A percentile compares a stretch with the other conserved stretches of the same genome.
Conservation (phyloP, 2,888 invertebrate species). For the Neelides folsomi region DNA sequence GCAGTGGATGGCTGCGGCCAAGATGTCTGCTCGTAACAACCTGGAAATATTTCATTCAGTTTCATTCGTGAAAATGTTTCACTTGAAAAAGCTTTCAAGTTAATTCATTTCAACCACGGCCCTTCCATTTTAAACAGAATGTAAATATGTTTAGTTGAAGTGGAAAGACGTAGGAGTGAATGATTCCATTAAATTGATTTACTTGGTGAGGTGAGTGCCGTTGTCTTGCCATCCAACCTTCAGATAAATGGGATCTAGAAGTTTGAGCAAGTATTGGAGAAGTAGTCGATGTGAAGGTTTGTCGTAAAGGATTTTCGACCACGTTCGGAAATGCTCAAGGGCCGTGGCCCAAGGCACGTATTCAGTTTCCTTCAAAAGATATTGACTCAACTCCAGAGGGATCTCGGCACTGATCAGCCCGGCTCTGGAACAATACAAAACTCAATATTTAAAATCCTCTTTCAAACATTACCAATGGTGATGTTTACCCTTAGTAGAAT, state of each 20-base stretch:
- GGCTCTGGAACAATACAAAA: slow-evolving; percentile 44
- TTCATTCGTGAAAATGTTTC: not conserved
- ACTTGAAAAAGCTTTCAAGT: too few relatives aligned
- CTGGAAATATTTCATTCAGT: slow-evolving; percentile 40
- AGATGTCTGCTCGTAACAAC: slow-evolving; percentile 55
- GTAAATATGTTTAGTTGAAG: too few relatives aligned
- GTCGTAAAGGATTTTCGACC: slow-evolving; percentile 58
- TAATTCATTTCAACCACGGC: too few relatives aligned
- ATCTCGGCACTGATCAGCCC: slow-evolving; percentile 51
- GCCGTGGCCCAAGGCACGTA: slow-evolving; percentile 77
- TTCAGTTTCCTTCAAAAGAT: slow-evolving; percentile 55
- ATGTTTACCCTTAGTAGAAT: too few relatives aligned
- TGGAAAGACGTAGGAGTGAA: not conserved
- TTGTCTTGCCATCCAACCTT: slow-evolving; percentile 52
- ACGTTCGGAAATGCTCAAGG: slow-evolving; percentile 56
- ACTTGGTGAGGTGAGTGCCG: slow-evolving; percentile 42
- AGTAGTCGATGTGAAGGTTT: slow-evolving; percentile 55
- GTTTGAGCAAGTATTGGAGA: slow-evolving; percentile 47
- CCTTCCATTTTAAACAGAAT: too few relatives aligned
- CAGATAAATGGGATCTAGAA: slow-evolving; percentile 48
- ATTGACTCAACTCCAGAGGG: slow-evolving; percentile 52
- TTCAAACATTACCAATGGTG: too few relatives aligned
- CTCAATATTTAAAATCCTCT: too few relatives aligned
- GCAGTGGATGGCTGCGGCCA: slow-evolving; percentile 58
- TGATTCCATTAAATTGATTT: not conserved